Base-by-base conservation (phyloP, 1,140 invertebrate species). In the Diachasma alloeum region DNA sequence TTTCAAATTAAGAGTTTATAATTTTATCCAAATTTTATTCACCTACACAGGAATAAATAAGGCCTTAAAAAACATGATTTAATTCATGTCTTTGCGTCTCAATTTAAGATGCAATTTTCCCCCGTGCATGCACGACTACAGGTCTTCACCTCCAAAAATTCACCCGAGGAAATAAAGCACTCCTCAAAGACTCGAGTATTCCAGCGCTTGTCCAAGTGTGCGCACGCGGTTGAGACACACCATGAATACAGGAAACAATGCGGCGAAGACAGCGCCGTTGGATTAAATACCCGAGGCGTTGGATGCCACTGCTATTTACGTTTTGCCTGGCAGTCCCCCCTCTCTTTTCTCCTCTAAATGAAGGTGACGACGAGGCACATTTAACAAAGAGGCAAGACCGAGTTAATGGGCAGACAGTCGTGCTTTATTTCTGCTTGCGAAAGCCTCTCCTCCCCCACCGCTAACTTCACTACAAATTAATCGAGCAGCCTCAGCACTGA, bases 231-330 rank as follows among this genome's bases (percentile, higher is more conserved):
- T 19, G n/a, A 56, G 19, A 10, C 48, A 56, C 48, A 22, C 48
- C 19, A 8, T 56, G n/a, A 56, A 78, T 63, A 68, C 69, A 44
- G 13, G 78, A 75, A 76, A 80, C 79, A 78, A 78, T 80, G 76
- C 76, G 17, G 39, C 22, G 11, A 63, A 36, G 66, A 46, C 74
- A 70, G 72, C 63, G 44, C 72, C 42, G 67, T 59, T 37, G 73
- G 77, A 75, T 82, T 82, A 82, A 82, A 82, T 81, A 81, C 76
- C 75, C 73, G 68, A 76, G 76, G 39, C 66, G 59, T 67, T 37
- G 72, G 15, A 36, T 48, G 6, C 48, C 19, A 42, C 19, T 31
- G 19, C 17, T 70, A 44, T 42, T 44, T 70, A 48, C 24, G 69
- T 72, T 72, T 17, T 72, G 68, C 13, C 46, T 31, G 37, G 37